A percentile compares a stretch with the other conserved stretches of the same genome.
Evolutionary conservation across 2,797 vertebrate genomes (phyloP).

Genomic region (Amazonetta brasiliensis): DNA sequence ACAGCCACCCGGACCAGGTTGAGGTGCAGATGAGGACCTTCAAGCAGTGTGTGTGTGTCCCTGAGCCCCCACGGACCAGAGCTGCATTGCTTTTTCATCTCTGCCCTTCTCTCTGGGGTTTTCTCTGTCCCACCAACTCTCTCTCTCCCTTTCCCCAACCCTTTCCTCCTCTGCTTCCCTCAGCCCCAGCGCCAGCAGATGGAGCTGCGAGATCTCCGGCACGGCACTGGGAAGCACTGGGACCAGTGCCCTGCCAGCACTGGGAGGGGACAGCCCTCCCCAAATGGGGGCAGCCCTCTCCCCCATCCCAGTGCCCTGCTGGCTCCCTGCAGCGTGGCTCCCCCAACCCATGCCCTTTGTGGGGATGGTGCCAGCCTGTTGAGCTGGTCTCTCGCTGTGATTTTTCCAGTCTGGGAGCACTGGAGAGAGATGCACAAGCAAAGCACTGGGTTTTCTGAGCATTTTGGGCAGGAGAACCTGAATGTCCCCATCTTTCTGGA

Average conservation of each 20-base stretch:
- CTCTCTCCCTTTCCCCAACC: background rate
- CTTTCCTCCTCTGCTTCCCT: background rate
- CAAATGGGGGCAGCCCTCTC: background rate
- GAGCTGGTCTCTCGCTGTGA: background rate
- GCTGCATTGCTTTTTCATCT: no score
- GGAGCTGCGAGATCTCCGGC: constrained; percentile 44
- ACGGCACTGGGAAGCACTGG: background rate
- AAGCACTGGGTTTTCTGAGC: fast-evolving
- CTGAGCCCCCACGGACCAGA: no score
- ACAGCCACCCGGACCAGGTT: constrained; percentile 43
- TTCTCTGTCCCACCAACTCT: background rate
- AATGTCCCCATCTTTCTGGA: background rate
- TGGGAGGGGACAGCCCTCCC: background rate
- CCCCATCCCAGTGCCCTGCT: background rate
- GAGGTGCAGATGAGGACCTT: constrained; percentile 60
- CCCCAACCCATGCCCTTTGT: fast-evolving
- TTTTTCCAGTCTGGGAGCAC: background rate
- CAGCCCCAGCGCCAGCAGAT: constrained; percentile 33
- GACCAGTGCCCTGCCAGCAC: background rate
- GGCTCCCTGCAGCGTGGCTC: background rate
- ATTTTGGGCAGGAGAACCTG: background rate
- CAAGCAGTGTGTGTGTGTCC: background rate
- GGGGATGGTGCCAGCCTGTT: background rate
- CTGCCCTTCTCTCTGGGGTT: background rate
- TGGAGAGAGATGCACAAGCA: background rate